Evolutionary conservation across 2,113 vertebrate species (phyloP).

Genomic region (Uria lomvia): DNA sequence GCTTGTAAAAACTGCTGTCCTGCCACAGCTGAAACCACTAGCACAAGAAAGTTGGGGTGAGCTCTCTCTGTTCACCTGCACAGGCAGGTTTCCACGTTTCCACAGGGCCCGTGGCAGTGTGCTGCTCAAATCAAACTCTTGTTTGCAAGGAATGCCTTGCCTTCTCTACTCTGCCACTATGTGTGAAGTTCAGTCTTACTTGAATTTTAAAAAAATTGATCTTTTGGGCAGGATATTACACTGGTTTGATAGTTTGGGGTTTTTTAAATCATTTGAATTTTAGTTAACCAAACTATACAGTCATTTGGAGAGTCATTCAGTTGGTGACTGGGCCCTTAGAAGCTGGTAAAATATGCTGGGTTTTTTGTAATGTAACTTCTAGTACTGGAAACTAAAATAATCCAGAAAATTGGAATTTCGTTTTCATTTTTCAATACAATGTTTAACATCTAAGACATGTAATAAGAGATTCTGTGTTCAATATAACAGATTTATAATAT

Average conservation of each 20-base stretch:
- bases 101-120: accelerated
- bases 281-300: background rate
- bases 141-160: background rate
- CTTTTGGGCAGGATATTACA: background rate
- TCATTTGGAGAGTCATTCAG: background rate
- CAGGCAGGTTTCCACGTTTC: background rate
- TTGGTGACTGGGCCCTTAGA: background rate
- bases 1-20: slow-evolving; percentile 4
- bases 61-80: background rate
- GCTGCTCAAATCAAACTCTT: background rate
- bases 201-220: background rate
- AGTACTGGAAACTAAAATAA: background rate
- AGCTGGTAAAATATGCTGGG: background rate
- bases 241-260: background rate
- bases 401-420: background rate
- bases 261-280: background rate
- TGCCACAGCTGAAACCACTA: background rate
- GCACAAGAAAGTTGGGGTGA: background rate
- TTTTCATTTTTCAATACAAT: background rate
- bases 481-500: background rate
- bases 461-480: background rate
- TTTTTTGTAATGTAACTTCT: background rate
- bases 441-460: background rate
- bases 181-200: background rate
- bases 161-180: background rate